Evolutionary conservation across 2,888 invertebrate species (phyloP).

Genomic region (Papilio elwesi): DNA sequence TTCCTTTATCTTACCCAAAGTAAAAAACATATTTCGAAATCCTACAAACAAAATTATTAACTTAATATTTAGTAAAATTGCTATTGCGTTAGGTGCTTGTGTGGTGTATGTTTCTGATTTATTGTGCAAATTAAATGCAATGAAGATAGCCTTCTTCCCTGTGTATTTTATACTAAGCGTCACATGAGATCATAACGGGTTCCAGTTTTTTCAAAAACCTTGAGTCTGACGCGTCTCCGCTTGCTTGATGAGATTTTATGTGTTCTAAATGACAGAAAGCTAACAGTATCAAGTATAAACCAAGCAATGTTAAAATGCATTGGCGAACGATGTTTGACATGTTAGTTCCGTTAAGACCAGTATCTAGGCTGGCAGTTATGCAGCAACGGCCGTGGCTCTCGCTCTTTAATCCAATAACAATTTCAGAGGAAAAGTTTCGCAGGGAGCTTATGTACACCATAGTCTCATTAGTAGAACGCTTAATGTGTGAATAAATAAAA

Average conservation of each 20-base stretch:
- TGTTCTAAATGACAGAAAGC: slow-evolving; percentile 67
- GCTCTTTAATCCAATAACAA: slow-evolving; percentile 51
- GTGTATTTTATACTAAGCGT: slow-evolving; percentile 51
- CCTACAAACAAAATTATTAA: slow-evolving; percentile 12
- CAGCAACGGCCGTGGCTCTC: slow-evolving; percentile 73
- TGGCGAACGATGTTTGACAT: slow-evolving; percentile 56
- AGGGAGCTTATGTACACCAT: slow-evolving; percentile 9
- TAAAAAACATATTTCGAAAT: slow-evolving; percentile 17
- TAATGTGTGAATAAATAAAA: slow-evolving; percentile 14
- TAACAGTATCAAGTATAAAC: slow-evolving; percentile 59
- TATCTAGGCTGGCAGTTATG: slow-evolving; percentile 70
- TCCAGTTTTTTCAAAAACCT: slow-evolving; percentile 71
- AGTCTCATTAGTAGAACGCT: slow-evolving; percentile 4
- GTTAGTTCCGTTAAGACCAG: slow-evolving; percentile 69
- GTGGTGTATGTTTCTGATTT: slow-evolving; percentile 49
- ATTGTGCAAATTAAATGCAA: slow-evolving; percentile 73
- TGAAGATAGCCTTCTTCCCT: slow-evolving; percentile 70
- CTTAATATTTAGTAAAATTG: slow-evolving; percentile 10
- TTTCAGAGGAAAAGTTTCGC: slow-evolving; percentile 15
- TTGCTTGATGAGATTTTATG: slow-evolving; percentile 72
- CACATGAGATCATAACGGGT: slow-evolving; percentile 68
- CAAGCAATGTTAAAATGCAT: slow-evolving; percentile 26
- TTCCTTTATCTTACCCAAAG: slow-evolving; percentile 27
- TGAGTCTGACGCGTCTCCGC: slow-evolving; percentile 74
- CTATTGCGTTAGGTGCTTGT: slow-evolving; percentile 47